Conservation (phyloP, 2,113 vertebrate genomes). For the Puma concolor region DNA sequence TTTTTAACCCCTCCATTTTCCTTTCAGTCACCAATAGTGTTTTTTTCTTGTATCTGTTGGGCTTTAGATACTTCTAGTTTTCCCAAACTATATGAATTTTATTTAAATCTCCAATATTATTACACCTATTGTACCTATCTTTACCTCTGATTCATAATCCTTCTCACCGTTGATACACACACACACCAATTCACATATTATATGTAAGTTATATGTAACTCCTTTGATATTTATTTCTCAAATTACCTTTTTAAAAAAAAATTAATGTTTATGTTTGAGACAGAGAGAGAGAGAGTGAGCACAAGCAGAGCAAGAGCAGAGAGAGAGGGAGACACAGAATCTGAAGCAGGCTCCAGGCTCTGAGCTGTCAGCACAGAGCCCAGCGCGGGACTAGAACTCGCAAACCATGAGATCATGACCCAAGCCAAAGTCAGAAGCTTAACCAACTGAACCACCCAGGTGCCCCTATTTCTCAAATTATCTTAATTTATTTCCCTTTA, state of each 20-base stretch:
- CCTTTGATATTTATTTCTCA: neutral
- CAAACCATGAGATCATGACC: neutral
- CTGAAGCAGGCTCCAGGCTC: no score
- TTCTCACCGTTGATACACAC: neutral
- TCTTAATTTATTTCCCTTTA: neutral
- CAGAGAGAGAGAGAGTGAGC: neutral
- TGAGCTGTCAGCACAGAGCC: no score
- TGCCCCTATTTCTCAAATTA: neutral
- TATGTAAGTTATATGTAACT: neutral
- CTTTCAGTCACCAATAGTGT: neutral
- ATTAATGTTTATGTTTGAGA: neutral
- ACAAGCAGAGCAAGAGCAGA: neutral
- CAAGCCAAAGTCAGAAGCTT: neutral
- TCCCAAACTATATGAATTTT: neutral
- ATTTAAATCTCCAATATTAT: slow-evolving; percentile 3
- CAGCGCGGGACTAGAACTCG: neutral
- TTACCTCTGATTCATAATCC: neutral
- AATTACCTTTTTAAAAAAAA: neutral
- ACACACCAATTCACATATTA: neutral
- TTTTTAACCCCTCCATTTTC: neutral
- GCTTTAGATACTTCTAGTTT: neutral
- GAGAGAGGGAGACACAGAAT: no score
- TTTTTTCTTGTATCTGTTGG: neutral
- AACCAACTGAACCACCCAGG: neutral
- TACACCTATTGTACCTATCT: neutral